Conservation (phyloP, 1,140 invertebrate species). For the Leptoteleia sp. region DNA sequence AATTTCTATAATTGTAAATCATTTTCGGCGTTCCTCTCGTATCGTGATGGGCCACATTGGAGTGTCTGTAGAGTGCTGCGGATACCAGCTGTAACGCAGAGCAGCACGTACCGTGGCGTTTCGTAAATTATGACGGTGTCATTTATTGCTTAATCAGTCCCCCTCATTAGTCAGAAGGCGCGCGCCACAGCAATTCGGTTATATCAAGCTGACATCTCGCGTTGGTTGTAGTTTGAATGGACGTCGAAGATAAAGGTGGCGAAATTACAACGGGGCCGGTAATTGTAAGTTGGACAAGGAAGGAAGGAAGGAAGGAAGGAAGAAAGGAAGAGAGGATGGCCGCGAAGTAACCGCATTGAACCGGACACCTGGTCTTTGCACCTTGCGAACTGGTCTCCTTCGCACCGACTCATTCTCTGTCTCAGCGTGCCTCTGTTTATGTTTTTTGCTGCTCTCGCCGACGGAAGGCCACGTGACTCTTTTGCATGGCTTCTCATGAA, state of each 20-base stretch:
- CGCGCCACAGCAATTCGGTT: constrained; percentile 49
- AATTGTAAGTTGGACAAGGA: constrained; percentile 52
- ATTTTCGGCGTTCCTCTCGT: too few species aligned
- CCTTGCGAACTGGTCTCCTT: constrained; percentile 75
- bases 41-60: too few species aligned
- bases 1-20: too few species aligned
- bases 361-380: constrained; percentile 74
- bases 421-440: constrained; percentile 48
- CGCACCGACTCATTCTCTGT: constrained; percentile 43
- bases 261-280: constrained; percentile 37
- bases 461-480: constrained; percentile 61
- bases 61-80: too few species aligned
- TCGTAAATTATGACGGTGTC: constrained; percentile 51
- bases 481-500: constrained; percentile 66
- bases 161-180: constrained; percentile 51
- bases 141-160: constrained; percentile 58
- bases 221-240: constrained; percentile 50
- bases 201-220: constrained; percentile 50
- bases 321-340: constrained; percentile 28
- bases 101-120: constrained; percentile 13
- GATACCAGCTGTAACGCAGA: constrained; percentile 18
- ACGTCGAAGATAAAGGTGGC: constrained; percentile 49
- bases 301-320: constrained; percentile 28
- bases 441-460: constrained; percentile 34
- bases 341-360: constrained; percentile 44